Conservation (phyloP, 2,888 invertebrate genomes). For the Lasius fuliginosus region DNA sequence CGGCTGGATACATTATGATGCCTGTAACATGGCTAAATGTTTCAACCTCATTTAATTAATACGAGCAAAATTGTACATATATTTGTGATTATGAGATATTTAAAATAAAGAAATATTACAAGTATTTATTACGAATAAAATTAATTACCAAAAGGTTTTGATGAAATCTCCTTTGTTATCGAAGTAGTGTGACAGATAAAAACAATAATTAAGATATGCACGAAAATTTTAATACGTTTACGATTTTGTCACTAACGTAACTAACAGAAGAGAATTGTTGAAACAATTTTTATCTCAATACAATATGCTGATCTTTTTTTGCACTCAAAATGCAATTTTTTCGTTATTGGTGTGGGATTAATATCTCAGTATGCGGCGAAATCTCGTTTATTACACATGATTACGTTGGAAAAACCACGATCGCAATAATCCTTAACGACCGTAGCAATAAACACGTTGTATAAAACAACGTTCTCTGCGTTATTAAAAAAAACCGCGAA, state of each 20-base stretch:
- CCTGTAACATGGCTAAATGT: not conserved
- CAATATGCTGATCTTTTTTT: not conserved
- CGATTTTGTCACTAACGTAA: not conserved
- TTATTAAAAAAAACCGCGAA: conserved; percentile 26
- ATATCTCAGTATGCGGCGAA: not conserved
- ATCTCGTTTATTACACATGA: conserved; percentile 13
- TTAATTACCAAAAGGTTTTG: not conserved
- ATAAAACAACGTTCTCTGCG: not conserved
- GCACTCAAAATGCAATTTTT: not conserved
- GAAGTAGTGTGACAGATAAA: not conserved
- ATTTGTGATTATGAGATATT: not conserved
- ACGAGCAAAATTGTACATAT: conserved; percentile 3
- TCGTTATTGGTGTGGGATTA: not conserved
- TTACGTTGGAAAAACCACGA: conserved; percentile 13
- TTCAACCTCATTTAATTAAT: conserved; percentile 2
- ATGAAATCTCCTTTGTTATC: not conserved
- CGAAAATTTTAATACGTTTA: not conserved
- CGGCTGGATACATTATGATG: not conserved
- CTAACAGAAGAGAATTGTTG: not conserved
- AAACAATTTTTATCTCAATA: not conserved
- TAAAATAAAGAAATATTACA: not conserved
- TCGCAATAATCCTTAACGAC: conserved; percentile 9
- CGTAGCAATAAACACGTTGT: not conserved
- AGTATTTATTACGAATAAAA: not conserved
- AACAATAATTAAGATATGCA: not conserved